Evolutionary conservation across 2,888 invertebrate species (phyloP).

Genomic region (Cheilosia grossa): DNA sequence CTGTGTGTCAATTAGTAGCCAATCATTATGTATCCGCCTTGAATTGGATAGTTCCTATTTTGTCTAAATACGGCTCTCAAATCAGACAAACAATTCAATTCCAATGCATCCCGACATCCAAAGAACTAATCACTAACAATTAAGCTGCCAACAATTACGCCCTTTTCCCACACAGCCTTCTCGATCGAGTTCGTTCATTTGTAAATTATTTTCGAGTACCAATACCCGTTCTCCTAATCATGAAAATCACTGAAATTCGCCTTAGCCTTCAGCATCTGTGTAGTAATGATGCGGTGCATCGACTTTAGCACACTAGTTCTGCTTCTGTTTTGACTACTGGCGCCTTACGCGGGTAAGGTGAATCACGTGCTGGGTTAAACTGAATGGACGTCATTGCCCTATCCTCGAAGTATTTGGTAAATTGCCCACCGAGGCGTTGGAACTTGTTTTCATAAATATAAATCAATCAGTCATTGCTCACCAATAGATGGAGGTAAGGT

Average conservation of each 20-base stretch:
- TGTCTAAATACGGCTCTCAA: neutral
- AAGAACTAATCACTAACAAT: neutral
- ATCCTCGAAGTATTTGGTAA: slow-evolving; percentile 43
- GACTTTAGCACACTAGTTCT: neutral
- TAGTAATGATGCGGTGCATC: slow-evolving; percentile 1
- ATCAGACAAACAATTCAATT: slow-evolving; percentile 29
- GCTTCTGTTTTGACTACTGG: slow-evolving; percentile 17
- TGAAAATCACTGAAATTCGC: neutral
- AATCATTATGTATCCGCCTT: slow-evolving; percentile 5
- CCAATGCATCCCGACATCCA: neutral
- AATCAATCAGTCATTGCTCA: slow-evolving; percentile 13
- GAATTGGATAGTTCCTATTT: slow-evolving; percentile 30
- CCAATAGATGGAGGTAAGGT: slow-evolving; percentile 33
- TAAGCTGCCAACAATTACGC: slow-evolving; percentile 1
- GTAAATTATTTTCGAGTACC: no score
- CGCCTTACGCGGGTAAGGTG: slow-evolving; percentile 33
- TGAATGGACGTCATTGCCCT: slow-evolving; percentile 23
- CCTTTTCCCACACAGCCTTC: no score
- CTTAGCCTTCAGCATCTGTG: neutral
- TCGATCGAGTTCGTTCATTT: no score
- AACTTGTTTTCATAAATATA: slow-evolving; percentile 23
- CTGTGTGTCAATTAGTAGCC: neutral
- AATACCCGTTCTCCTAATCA: no score
- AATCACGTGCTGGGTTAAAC: slow-evolving; percentile 39
- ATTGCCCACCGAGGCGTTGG: slow-evolving; percentile 30